Percentiles rank a stretch among this genome's conserved stretches.
These are phyloP conservation scores for Cryptoblepharus egeriae DNA, from an alignment of 2,797 vertebrate species.

Conservation along the genomic window DNA sequence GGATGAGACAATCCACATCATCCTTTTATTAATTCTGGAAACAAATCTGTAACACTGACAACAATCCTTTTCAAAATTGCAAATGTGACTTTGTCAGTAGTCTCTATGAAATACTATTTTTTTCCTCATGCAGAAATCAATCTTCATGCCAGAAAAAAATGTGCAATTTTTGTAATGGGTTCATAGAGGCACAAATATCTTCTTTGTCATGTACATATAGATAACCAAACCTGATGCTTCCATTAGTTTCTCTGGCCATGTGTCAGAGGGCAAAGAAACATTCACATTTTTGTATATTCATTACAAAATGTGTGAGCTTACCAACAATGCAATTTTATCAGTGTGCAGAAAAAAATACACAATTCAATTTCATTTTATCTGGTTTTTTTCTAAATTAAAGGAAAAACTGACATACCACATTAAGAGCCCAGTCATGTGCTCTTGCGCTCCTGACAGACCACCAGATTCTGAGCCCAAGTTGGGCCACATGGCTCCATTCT, in stretches of 20 bases:
- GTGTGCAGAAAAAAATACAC: not conserved
- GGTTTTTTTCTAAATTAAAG: not conserved
- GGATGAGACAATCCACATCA: not conserved
- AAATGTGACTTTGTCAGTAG: not conserved
- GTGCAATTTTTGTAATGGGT: not conserved
- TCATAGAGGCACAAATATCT: not conserved
- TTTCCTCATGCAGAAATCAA: not conserved
- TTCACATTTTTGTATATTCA: not conserved
- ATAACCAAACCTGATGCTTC: not conserved
- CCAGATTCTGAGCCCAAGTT: too few relatives aligned
- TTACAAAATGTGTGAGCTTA: too few relatives aligned
- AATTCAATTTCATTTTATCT: not conserved
- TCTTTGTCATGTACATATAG: not conserved
- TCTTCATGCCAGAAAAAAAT: not conserved
- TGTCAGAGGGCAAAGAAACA: not conserved
- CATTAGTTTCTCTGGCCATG: not conserved
- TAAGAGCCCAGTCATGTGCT: too few relatives aligned
- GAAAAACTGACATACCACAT: not conserved
- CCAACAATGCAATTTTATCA: not conserved
- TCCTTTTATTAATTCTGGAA: not conserved
- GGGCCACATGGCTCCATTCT: too few relatives aligned
- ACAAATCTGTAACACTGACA: not conserved
- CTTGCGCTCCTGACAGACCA: too few relatives aligned
- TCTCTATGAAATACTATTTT: not conserved
- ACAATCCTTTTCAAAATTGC: not conserved